These are phyloP conservation scores for Scaeva pyrastri DNA, from an alignment of 2,888 invertebrate genomes.

Conservation along the genomic window DNA sequence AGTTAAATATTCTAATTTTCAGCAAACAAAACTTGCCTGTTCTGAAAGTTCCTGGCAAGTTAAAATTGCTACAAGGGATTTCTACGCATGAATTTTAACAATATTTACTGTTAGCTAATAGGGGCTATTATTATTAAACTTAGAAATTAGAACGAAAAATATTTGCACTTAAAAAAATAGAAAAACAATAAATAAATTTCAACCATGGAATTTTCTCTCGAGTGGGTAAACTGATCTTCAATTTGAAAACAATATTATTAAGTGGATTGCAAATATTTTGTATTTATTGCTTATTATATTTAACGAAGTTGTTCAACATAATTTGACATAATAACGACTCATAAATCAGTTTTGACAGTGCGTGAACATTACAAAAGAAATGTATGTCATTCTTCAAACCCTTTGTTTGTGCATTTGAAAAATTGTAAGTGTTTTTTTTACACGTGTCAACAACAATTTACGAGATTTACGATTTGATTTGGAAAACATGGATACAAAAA, in stretches of 20 bases:
- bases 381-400: not conserved
- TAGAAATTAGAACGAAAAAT: no score
- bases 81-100: no score
- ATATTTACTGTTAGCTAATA: no score
- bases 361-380: no score
- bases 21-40: no score
- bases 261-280: slow-evolving; percentile 2
- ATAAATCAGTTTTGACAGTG: no score
- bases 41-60: no score
- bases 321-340: slow-evolving; percentile 4
- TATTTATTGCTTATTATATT: not conserved
- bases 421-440: not conserved
- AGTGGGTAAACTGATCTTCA: not conserved
- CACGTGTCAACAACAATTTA: slow-evolving; percentile 24
- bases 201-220: not conserved
- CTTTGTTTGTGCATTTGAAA: not conserved
- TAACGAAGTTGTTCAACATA: slow-evolving; percentile 12
- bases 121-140: no score
- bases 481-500: not conserved
- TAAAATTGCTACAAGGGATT: no score
- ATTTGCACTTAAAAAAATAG: no score
- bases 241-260: not conserved
- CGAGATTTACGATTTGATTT: not conserved
- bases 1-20: no score
- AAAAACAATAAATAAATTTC: no score